These are phyloP conservation scores for Callinectes sapidus DNA, from an alignment of 2,888 invertebrate species.

Conservation along the genomic window DNA sequence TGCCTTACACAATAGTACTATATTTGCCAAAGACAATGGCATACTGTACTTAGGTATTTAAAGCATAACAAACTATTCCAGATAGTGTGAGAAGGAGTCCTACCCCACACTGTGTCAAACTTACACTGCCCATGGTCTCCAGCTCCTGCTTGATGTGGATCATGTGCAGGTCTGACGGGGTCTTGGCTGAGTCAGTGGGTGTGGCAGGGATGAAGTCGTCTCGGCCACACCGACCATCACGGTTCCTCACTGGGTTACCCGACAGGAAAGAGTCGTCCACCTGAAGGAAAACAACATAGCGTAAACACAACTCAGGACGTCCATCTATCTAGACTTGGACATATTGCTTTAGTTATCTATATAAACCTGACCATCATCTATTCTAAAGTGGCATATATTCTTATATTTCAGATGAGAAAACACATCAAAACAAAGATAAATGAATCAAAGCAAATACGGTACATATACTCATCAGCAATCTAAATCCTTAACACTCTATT, in stretches of 20 bases:
- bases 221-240: constrained; percentile 61
- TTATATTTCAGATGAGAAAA: neutral
- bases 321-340: neutral
- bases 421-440: neutral
- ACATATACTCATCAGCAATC: too few relatives aligned
- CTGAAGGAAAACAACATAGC: neutral
- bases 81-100: neutral
- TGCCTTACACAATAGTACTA: neutral
- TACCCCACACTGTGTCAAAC: neutral
- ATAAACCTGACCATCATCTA: too few relatives aligned
- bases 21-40: neutral
- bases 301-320: neutral
- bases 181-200: constrained; percentile 57
- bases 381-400: too few relatives aligned
- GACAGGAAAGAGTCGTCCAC: constrained; percentile 63
- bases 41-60: neutral
- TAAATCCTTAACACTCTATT: too few relatives aligned
- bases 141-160: constrained; percentile 66
- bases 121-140: constrained; percentile 62
- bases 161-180: constrained; percentile 61
- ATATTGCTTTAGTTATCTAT: neutral
- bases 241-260: constrained; percentile 48
- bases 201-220: constrained; percentile 60
- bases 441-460: too few relatives aligned
- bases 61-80: neutral